Conservation (phyloP, 2,113 vertebrate genomes). For the Delphinapterus leucas region DNA sequence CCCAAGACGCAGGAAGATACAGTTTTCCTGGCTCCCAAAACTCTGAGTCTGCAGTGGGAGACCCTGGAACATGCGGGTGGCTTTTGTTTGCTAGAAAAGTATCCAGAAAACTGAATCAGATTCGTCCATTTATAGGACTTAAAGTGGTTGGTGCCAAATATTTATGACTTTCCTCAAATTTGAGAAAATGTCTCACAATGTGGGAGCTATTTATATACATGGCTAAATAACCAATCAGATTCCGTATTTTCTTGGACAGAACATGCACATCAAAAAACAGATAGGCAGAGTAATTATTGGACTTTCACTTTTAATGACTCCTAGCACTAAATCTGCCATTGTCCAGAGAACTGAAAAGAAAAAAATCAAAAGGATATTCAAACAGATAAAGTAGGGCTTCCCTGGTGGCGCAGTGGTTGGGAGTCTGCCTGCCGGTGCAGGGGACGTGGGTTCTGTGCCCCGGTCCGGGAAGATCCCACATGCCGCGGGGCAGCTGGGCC, state of each 20-base stretch:
- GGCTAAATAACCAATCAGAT: neutral
- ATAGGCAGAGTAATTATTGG: neutral
- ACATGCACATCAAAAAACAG: neutral
- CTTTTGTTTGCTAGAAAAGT: neutral
- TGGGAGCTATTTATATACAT: neutral
- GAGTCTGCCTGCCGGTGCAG: no score
- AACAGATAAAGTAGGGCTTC: neutral
- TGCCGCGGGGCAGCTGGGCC: no score
- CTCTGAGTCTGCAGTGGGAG: neutral
- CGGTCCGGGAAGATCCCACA: no score
- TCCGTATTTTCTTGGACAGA: neutral
- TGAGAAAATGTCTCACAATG: neutral
- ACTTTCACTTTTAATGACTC: neutral
- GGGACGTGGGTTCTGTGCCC: no score
- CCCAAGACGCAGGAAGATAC: neutral
- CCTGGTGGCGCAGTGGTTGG: no score
- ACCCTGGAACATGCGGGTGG: neutral
- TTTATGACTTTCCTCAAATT: neutral
- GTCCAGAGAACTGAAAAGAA: neutral
- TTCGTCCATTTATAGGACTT: neutral
- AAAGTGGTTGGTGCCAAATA: neutral
- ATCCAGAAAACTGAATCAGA: neutral
- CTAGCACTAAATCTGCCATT: neutral
- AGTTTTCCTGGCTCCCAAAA: neutral
- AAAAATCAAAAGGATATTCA: neutral